These are phyloP conservation scores for Garrulus glandarius DNA, from an alignment of 2,797 vertebrate genomes.

Conservation along the genomic window DNA sequence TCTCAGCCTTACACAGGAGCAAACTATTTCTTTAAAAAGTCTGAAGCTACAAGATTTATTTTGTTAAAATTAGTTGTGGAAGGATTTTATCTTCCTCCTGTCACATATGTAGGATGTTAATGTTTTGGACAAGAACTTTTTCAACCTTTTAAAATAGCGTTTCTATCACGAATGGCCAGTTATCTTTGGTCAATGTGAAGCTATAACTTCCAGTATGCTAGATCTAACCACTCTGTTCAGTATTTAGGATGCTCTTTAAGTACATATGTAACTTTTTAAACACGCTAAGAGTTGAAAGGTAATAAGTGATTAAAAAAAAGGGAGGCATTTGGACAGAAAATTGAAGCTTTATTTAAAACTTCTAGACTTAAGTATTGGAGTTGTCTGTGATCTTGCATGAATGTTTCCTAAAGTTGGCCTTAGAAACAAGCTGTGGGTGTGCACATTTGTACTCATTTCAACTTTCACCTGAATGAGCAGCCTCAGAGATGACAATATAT, in stretches of 20 bases:
- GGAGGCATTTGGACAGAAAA: neutral
- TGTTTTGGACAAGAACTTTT: neutral
- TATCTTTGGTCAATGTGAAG: neutral
- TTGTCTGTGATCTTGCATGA: neutral
- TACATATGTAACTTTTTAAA: neutral
- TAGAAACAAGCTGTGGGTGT: neutral
- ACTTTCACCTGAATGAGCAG: neutral
- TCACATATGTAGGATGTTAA: neutral
- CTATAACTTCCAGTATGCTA: neutral
- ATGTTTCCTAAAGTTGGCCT: neutral
- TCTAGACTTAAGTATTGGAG: neutral
- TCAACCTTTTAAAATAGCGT: neutral
- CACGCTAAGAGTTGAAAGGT: neutral
- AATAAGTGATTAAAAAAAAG: neutral
- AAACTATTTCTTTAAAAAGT: neutral
- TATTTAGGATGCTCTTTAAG: neutral
- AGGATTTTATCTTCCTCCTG: neutral
- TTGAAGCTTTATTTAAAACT: neutral
- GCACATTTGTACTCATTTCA: neutral
- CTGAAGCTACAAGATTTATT: neutral
- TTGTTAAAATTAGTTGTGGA: neutral
- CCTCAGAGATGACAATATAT: neutral
- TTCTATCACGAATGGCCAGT: neutral
- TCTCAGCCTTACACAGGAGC: neutral
- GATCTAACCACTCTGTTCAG: neutral